Percentiles rank a stretch among this genome's conserved stretches.
These are phyloP conservation scores for Campylomormyrus tamandua DNA, from an alignment of 2,113 vertebrate species.

Conservation along the genomic window DNA sequence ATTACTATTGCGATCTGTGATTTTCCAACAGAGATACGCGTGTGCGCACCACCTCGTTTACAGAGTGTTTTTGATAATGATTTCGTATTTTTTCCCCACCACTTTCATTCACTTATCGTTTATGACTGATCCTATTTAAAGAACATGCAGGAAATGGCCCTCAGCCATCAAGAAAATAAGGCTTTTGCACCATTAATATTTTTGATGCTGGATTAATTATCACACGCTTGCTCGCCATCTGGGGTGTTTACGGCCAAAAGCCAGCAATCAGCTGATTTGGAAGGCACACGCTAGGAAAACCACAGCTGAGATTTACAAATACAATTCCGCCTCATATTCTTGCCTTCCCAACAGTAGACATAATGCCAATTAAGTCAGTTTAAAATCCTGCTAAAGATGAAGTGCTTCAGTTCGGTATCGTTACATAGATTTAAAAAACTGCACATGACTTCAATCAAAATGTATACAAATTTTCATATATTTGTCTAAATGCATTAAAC, in stretches of 20 bases:
- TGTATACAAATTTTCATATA: neutral
- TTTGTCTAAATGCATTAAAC: neutral
- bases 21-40: neutral
- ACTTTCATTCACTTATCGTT: neutral
- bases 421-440: neutral
- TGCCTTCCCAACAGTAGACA: neutral
- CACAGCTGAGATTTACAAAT: neutral
- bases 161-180: neutral
- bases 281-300: neutral
- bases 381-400: neutral
- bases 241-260: neutral
- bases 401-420: neutral
- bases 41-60: neutral
- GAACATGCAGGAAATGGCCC: neutral
- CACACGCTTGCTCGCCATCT: neutral
- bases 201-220: neutral
- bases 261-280: neutral
- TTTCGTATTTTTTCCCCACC: neutral
- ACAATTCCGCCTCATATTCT: neutral
- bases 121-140: neutral
- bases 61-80: neutral
- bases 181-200: constrained; percentile 3
- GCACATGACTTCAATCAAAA: neutral
- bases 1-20: neutral
- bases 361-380: neutral